phyloP scores from a whole-genome alignment of 2,888 invertebrate genomes.

The Arge pagana region DNA sequence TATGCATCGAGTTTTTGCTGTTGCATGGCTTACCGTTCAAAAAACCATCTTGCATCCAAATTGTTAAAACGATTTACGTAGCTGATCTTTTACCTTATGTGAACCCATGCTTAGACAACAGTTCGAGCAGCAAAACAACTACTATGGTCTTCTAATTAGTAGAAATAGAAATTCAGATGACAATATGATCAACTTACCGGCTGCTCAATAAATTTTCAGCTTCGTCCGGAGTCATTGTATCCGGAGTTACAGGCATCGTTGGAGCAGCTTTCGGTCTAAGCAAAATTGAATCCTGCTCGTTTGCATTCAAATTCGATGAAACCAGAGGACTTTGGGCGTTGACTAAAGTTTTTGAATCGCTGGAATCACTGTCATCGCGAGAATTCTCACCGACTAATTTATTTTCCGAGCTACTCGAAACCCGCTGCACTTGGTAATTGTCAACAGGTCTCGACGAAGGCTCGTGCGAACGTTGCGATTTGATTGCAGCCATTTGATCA shows the following conservation, averaged over 20 bases:
- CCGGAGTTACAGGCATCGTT: constrained; percentile 53
- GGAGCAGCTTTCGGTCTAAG: constrained; percentile 26
- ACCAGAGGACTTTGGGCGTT: constrained; percentile 38
- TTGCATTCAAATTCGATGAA: constrained; percentile 34
- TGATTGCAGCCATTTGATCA: constrained; percentile 44
- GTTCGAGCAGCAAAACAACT: no score
- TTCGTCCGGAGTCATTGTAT: constrained; percentile 84
- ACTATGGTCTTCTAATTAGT: no score
- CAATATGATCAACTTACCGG: constrained; percentile 76
- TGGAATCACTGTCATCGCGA: constrained; percentile 47
- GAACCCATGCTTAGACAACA: no score
- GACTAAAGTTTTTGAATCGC: constrained; percentile 47
- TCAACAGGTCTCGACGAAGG: constrained; percentile 27
- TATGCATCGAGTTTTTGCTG: no score
- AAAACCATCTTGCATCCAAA: no score
- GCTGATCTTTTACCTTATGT: no score
- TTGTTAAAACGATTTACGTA: no score
- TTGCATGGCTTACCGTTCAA: no score
- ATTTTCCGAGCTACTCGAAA: constrained; percentile 3
- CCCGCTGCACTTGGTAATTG: constrained; percentile 31
- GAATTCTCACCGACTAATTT: constrained; percentile 36
- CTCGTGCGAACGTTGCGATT: constrained; percentile 38
- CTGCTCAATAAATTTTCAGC: constrained; percentile 85
- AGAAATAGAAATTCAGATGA: no score
- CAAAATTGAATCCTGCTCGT: constrained; percentile 34